Percentiles rank a stretch among this genome's conserved stretches.
phyloP scores from a whole-genome alignment of 1,140 invertebrate genomes.

The Bombus breviceps region DNA sequence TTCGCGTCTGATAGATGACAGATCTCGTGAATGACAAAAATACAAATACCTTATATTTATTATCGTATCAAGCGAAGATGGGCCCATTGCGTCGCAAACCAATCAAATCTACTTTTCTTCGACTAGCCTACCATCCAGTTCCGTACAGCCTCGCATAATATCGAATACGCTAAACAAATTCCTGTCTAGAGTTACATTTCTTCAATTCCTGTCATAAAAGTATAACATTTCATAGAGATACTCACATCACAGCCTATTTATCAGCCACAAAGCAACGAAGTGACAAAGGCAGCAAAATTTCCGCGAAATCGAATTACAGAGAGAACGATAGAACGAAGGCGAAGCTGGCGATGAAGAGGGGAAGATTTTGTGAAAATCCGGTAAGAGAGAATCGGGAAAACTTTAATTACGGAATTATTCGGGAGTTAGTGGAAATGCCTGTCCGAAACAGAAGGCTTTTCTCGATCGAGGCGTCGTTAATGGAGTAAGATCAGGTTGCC shows the following conservation, averaged over 20 bases:
- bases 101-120: background rate
- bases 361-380: background rate
- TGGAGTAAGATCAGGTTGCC: background rate
- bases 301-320: background rate
- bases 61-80: too few species aligned
- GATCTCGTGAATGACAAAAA: too few species aligned
- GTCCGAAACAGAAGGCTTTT: conserved; percentile 2
- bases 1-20: background rate
- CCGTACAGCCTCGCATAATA: background rate
- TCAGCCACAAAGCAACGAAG: background rate
- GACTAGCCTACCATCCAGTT: too few species aligned
- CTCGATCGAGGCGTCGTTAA: conserved; percentile 22
- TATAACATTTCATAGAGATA: too few species aligned
- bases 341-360: background rate
- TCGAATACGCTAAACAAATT: too few species aligned
- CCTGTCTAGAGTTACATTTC: background rate
- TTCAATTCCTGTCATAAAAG: too few species aligned
- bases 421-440: background rate
- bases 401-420: conserved; percentile 49
- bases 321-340: background rate
- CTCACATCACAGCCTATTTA: too few species aligned
- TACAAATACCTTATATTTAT: too few species aligned
- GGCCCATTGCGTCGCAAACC: too few species aligned
- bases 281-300: background rate
- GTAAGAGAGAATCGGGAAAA: conserved; percentile 3